Evolutionary conservation across 2,113 vertebrate genomes (phyloP).

Genomic region (Podiceps cristatus): DNA sequence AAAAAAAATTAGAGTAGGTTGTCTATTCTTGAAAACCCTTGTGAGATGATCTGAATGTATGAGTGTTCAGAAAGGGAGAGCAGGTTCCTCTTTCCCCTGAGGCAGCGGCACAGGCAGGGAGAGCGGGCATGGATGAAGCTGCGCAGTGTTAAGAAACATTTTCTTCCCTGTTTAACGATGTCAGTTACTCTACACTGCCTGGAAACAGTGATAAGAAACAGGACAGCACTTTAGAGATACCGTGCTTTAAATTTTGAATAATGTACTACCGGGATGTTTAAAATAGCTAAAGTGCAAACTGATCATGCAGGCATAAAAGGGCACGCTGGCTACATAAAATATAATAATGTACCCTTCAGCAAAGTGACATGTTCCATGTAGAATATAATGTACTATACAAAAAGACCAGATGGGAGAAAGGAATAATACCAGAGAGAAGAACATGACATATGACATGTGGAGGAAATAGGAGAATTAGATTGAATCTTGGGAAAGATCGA

Average conservation of each 20-base stretch:
- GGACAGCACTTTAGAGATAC: neutral
- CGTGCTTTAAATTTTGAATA: constrained; percentile 27
- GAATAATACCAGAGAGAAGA: neutral
- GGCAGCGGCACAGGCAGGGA: neutral
- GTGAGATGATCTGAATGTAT: neutral
- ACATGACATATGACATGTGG: neutral
- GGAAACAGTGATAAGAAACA: constrained; percentile 23
- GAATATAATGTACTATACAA: neutral
- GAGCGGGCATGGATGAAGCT: neutral
- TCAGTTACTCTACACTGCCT: neutral
- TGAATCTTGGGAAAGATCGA: neutral
- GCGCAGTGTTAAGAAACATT: neutral
- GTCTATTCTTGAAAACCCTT: neutral
- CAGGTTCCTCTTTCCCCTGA: neutral
- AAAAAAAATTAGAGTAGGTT: neutral
- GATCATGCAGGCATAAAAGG: neutral
- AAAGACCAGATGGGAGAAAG: neutral
- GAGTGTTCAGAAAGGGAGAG: neutral
- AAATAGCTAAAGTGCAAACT: constrained; percentile 15
- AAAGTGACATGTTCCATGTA: neutral
- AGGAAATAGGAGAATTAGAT: constrained; percentile 34
- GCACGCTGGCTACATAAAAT: neutral
- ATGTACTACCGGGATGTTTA: neutral
- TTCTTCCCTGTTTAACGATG: neutral
- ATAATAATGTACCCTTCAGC: neutral